Percentiles rank a stretch among this genome's conserved stretches.
These are phyloP conservation scores for Incurvaria masculella DNA, from an alignment of 2,888 invertebrate species.

Conservation along the genomic window DNA sequence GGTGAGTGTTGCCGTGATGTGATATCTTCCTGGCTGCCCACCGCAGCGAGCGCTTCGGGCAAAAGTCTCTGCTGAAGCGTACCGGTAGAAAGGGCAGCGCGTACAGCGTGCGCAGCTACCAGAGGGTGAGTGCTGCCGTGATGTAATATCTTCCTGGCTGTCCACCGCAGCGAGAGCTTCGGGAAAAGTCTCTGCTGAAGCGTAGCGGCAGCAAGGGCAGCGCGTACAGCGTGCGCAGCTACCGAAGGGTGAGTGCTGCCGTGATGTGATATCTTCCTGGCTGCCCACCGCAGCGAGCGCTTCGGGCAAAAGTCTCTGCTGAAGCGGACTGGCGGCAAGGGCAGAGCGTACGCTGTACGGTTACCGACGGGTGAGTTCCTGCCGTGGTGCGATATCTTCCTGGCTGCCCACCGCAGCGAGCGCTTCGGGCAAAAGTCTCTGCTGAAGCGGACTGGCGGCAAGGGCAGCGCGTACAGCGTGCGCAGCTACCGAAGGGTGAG, in stretches of 20 bases:
- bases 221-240: constrained; percentile 41
- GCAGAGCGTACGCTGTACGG: too few species aligned
- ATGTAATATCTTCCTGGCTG: too few species aligned
- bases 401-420: constrained; percentile 43
- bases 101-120: constrained; percentile 37
- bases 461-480: constrained; percentile 47
- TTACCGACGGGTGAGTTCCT: too few species aligned
- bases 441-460: constrained; percentile 43
- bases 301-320: too few species aligned
- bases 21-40: constrained; percentile 28
- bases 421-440: constrained; percentile 46
- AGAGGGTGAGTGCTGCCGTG: constrained; percentile 31
- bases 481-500: constrained; percentile 34
- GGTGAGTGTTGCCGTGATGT: constrained; percentile 23
- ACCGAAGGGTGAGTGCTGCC: constrained; percentile 31
- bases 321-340: too few species aligned
- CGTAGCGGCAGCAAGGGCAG: constrained; percentile 49
- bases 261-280: too few species aligned
- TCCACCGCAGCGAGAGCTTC: constrained; percentile 44
- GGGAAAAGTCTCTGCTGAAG: constrained; percentile 42
- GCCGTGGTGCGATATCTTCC: too few species aligned
- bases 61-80: constrained; percentile 40
- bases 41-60: constrained; percentile 45
- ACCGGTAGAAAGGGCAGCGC: constrained; percentile 50
- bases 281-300: too few species aligned